Base-by-base conservation (phyloP, 2,797 vertebrate species). In the Pygocentrus nattereri region DNA sequence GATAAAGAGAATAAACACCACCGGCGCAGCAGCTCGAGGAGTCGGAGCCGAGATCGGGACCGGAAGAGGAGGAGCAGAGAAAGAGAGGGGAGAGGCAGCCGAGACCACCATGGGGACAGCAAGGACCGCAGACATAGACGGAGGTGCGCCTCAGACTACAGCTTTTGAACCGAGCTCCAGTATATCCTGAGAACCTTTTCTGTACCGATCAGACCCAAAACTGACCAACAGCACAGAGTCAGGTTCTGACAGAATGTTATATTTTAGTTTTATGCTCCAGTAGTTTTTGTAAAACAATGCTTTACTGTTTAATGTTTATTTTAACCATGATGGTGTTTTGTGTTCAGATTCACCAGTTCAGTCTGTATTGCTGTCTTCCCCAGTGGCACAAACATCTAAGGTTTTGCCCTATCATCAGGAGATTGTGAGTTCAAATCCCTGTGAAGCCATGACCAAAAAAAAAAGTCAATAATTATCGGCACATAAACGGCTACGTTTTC, bases 1-100 rank as follows among this genome's bases (percentile, higher is more conserved):
- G 97, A 97, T 91, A 98, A 98, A 87, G 97, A 97, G 90, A 98
- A 98, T 88, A 96, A 96, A 30, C 97, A 98, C 82, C 95, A 97
- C 84, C 93, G 95, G 61, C 95, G 96, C 77, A 97, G 96, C 84
- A 95, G 96, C 64, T 96, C 96, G 23, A 96, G 94, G 85, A 95
- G 96, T 71, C 94, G 95, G 12, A 98, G 97, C 93, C 94, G 95
- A 73, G 96, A 97, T 47, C 93, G 95, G 68, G 97, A 98, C 86
- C 94, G 96, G 87, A 93, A 96, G 77, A 97, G 97, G 87, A 93
- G 96, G 76, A 97, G 97, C 87, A 85, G 96, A 0, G 95, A 95
- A 15, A 34, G 70, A 78, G 86, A 87, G 44, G 69, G 82, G 23
- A 93, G 96, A 86, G 93, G 95, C 82, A 97, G 95, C 91, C 91